Percentiles rank a stretch among this genome's conserved stretches.
Conservation (phyloP, 2,113 vertebrate species). For the Mastomys coucha region DNA sequence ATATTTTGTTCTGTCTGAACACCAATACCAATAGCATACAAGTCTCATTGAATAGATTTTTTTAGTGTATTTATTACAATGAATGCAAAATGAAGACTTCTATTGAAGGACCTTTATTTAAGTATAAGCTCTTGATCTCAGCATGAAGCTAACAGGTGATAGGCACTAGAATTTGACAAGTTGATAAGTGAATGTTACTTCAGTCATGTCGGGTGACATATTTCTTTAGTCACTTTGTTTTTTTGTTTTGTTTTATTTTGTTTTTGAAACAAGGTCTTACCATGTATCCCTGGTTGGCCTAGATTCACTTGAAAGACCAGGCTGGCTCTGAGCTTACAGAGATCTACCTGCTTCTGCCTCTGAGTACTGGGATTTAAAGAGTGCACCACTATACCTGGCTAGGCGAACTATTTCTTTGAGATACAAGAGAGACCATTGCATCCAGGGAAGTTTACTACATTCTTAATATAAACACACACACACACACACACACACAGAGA, state of each 20-base stretch:
- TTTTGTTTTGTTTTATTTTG: background rate
- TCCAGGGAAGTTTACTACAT: background rate
- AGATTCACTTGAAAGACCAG: background rate
- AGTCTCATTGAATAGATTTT: background rate
- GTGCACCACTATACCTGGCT: background rate
- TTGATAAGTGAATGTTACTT: background rate
- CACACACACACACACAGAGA: background rate
- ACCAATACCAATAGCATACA: background rate
- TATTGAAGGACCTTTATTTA: background rate
- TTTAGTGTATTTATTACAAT: background rate
- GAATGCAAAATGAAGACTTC: background rate
- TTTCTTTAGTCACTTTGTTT: background rate
- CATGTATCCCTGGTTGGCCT: background rate
- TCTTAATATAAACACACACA: background rate
- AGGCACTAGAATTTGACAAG: background rate
- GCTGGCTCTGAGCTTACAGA: background rate
- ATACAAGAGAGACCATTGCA: background rate
- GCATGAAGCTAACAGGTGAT: background rate
- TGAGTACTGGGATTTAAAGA: background rate
- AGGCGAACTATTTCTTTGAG: background rate
- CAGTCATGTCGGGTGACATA: background rate
- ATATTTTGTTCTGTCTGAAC: background rate
- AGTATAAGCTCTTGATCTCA: background rate
- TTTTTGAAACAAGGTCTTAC: background rate
- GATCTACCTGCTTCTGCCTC: background rate